A percentile compares a stretch with the other conserved stretches of the same genome.
These are phyloP conservation scores for Ammodytes marinus DNA, from an alignment of 2,113 vertebrate species.

Conservation along the genomic window DNA sequence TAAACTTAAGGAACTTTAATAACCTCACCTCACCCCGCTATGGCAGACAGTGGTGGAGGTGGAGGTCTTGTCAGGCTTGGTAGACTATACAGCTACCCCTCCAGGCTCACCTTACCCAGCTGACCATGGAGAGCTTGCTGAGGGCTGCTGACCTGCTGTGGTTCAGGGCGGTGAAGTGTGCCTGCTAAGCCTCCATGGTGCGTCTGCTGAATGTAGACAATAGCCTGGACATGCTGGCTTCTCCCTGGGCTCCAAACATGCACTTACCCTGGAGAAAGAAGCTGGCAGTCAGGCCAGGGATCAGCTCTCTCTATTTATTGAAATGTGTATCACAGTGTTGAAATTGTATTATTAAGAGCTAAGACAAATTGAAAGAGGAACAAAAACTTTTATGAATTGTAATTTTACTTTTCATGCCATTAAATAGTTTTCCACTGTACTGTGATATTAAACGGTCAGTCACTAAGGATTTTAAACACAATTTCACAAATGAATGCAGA, in stretches of 20 bases:
- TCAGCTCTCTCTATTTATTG: slow-evolving; percentile 23
- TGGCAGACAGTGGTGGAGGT: slow-evolving; percentile 81
- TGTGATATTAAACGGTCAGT: background rate
- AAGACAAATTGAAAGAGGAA: background rate
- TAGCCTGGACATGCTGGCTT: slow-evolving; percentile 89
- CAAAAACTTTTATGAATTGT: background rate
- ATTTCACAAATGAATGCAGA: background rate
- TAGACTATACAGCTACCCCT: slow-evolving; percentile 78
- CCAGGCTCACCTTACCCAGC: slow-evolving; percentile 87
- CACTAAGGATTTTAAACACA: background rate
- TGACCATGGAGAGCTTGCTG: slow-evolving; percentile 85
- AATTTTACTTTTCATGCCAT: background rate
- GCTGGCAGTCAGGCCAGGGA: slow-evolving; percentile 57
- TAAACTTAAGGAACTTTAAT: too few relatives aligned
- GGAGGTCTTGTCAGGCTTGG: slow-evolving; percentile 46
- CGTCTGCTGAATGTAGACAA: slow-evolving; percentile 70
- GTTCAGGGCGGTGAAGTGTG: slow-evolving; percentile 83
- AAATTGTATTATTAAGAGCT: background rate
- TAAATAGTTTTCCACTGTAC: background rate
- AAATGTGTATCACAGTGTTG: background rate
- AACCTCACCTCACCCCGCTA: background rate
- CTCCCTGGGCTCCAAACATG: slow-evolving; percentile 82
- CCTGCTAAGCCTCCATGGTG: slow-evolving; percentile 58
- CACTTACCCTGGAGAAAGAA: slow-evolving; percentile 82
- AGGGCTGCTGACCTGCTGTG: slow-evolving; percentile 87